Base-by-base conservation (phyloP, 2,888 invertebrate species). In the Tipula confusa region DNA sequence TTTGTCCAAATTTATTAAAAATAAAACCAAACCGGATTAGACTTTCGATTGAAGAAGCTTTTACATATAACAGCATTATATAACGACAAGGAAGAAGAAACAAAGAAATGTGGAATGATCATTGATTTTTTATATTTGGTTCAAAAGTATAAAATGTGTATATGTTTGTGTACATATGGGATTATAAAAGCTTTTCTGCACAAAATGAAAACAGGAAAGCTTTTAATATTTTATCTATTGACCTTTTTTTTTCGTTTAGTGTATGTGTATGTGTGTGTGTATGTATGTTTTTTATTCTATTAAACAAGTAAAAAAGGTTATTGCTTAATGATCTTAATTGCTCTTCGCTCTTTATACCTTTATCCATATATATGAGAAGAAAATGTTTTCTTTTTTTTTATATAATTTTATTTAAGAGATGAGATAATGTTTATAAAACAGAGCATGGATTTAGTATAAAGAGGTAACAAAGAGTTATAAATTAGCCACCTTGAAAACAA, bases 191-290 rank as follows among this genome's bases (percentile, higher is more conserved):
- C 64, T 64, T 64, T 64, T 24, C 24, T 64, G 64, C 24, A 64
- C 64, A 64, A 24, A 24, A 64, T 24, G 64, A 24, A 64, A 64
- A 24, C 64, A 64, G 64, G 64, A 64, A 64, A 24, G 64, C 64
- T 64, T 64, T 64, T 64, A 64, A 64, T 64, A 64, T 64, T 64
- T 64, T 64, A 64, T 64, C 64, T 64, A 64, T 64, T 64, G 64
- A 64, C 64, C 64, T 64, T 48, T 18, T 64, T 48, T 18, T 48
- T 18, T 48, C 18, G 7, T 64, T 64, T n/a, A n/a, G n/a, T n/a
- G n/a, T n/a, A n/a, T n/a, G n/a, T n/a, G n/a, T n/a, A n/a, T n/a
- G n/a, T n/a, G n/a, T n/a, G n/a, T n/a, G n/a, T n/a, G n/a, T n/a
- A n/a, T n/a, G n/a, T n/a, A n/a, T 64, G 31, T 43, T 43, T 24